Base-by-base conservation (phyloP, 2,888 invertebrate genomes). In the Agrochola circellaris region DNA sequence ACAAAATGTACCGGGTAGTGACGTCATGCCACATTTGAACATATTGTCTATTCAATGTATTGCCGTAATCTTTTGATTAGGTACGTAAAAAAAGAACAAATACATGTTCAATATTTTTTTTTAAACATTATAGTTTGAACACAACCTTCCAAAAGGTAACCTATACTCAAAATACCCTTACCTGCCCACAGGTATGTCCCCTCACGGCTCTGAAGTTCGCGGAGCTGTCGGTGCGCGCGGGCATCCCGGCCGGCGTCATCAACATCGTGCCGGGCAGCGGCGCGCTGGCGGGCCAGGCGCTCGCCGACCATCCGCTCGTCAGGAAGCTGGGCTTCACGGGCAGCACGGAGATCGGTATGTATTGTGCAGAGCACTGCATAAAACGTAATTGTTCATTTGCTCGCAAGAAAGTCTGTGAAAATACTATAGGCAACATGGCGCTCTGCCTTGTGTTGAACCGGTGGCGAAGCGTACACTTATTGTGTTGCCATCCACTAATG, bases 271-370 rank as follows among this genome's bases (percentile, higher is more conserved):
- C 99, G 0, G 99, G 99, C 79, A 98, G 98, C 88, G 98, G 99
- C 4, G 95, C 98, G 0, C 97, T 97, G 4, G 97, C 98, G 26
- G 99, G 99, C 0, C 98, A 99, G 92, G 99, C 99, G 0, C 96
- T 99, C 48, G 98, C 99, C 0, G 98, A 98, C 87, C 99, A 99
- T 94, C 98, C 98, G 0, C 95, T 98, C 4, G 97, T 99, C 0
- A 97, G 99, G 83, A 99, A 99, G 92, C 96, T 99, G 0, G 99
- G 99, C 3, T 99, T 99, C 94, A 99, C 99, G 0, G 99, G 99
- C 42, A 99, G 99, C 76, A 99, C 99, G 0, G 98, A 98, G 84
- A 98, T 99, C 69, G 99, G 99, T 93, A 60, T n/a, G 83, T 73
- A 17, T 58, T 58, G 1, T 5, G n/a, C 11, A n/a, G 5, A 56